These are phyloP conservation scores for Bombus superbus DNA, from an alignment of 1,140 invertebrate species.

Conservation along the genomic window DNA sequence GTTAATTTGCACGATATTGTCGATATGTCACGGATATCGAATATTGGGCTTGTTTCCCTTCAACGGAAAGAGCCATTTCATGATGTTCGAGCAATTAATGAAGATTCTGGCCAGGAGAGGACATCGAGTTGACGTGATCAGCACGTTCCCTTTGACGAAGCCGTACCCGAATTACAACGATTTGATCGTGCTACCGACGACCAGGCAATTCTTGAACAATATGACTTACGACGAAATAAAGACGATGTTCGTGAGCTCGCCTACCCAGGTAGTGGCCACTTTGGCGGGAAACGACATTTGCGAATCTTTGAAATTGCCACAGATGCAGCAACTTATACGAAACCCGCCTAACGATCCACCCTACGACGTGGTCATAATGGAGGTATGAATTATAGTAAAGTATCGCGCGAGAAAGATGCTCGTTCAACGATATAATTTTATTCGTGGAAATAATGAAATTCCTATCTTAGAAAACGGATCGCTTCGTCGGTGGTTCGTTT, in stretches of 20 bases:
- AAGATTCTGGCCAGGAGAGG: constrained; percentile 83
- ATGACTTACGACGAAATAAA: constrained; percentile 46
- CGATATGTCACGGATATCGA: constrained; percentile 62
- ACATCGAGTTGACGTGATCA: constrained; percentile 84
- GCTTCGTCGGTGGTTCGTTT: too few relatives aligned
- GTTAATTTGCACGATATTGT: not conserved
- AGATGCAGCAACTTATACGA: constrained; percentile 35
- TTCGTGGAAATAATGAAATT: too few relatives aligned
- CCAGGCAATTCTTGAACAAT: constrained; percentile 65
- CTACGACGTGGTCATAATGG: constrained; percentile 63
- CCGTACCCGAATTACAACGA: constrained; percentile 83
- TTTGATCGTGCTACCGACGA: constrained; percentile 62
- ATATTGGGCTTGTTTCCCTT: constrained; percentile 81
- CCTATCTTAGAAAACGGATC: too few relatives aligned
- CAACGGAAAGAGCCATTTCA: constrained; percentile 84
- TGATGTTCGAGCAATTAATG: constrained; percentile 83
- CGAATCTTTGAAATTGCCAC: constrained; percentile 19
- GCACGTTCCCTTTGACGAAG: constrained; percentile 81
- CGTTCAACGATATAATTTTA: too few relatives aligned
- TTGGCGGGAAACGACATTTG: constrained; percentile 45
- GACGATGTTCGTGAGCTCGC: rapidly evolving
- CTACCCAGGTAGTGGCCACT: not conserved
- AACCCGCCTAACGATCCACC: constrained; percentile 59
- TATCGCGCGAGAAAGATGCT: not conserved
- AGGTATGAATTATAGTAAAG: constrained; percentile 48